These are phyloP conservation scores for Cydia pomonella DNA, from an alignment of 1,140 invertebrate genomes.

Conservation along the genomic window DNA sequence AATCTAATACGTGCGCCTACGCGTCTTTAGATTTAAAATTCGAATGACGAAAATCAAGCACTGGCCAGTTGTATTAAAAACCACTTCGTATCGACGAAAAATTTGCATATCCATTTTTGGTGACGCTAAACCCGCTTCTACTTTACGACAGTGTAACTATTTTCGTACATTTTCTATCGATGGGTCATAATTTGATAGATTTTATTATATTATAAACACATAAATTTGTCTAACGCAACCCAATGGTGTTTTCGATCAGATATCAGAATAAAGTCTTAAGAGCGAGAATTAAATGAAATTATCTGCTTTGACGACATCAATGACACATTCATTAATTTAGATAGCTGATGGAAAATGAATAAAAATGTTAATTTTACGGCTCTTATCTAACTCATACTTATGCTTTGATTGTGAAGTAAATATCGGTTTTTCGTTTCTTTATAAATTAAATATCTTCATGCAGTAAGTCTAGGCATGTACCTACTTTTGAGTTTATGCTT, in stretches of 20 bases:
- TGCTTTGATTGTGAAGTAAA: background rate
- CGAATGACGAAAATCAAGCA: constrained; percentile 64
- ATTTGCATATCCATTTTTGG: constrained; percentile 72
- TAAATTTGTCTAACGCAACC: constrained; percentile 58
- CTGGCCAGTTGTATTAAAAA: constrained; percentile 51
- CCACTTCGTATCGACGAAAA: constrained; percentile 48
- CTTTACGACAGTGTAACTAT: constrained; percentile 59
- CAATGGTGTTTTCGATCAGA: constrained; percentile 45
- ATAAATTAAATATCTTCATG: background rate
- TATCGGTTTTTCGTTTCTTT: background rate
- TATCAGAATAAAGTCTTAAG: constrained; percentile 42
- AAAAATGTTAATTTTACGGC: constrained; percentile 22
- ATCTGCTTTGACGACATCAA: constrained; percentile 12
- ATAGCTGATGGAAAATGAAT: constrained; percentile 17
- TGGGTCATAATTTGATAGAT: constrained; percentile 54
- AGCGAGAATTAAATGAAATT: constrained; percentile 24
- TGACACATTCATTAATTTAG: constrained; percentile 31
- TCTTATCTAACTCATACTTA: constrained; percentile 14
- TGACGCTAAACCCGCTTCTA: constrained; percentile 62
- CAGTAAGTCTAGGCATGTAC: background rate
- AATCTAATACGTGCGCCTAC: constrained; percentile 71
- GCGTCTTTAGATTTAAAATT: constrained; percentile 72
- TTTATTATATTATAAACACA: constrained; percentile 59
- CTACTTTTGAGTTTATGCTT: background rate
- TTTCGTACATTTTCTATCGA: constrained; percentile 46